Evolutionary conservation across 2,113 vertebrate species (phyloP).

Genomic region (Butastur rufipennis): DNA sequence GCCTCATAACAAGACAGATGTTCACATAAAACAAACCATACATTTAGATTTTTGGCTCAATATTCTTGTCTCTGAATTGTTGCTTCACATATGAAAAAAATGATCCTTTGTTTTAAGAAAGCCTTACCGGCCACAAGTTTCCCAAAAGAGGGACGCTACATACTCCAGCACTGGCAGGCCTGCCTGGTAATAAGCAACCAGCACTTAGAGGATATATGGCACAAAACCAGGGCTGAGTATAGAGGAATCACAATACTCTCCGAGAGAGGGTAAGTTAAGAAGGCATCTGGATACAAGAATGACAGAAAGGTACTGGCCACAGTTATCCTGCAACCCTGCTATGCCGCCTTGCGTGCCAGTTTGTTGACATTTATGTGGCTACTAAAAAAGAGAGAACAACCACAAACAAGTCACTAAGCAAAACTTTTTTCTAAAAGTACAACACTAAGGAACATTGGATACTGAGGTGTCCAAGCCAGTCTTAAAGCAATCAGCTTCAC

Average conservation of each 20-base stretch:
- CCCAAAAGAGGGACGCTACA: background rate
- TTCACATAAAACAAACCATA: slow-evolving; percentile 38
- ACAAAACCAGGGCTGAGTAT: background rate
- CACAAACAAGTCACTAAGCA: background rate
- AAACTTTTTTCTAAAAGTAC: background rate
- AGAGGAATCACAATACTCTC: background rate
- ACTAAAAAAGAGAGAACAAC: background rate
- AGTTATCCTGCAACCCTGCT: background rate
- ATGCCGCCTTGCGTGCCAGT: background rate
- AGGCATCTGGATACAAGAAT: background rate
- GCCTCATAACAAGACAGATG: background rate
- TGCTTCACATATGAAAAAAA: slow-evolving; percentile 24
- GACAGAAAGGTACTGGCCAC: background rate
- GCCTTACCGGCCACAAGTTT: background rate
- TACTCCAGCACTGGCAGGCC: background rate
- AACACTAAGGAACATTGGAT: background rate
- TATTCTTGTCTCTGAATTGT: slow-evolving; percentile 14
- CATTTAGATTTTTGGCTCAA: slow-evolving; percentile 41
- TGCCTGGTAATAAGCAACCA: background rate
- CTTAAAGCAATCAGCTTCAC: background rate
- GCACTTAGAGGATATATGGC: background rate
- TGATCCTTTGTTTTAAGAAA: slow-evolving; percentile 21
- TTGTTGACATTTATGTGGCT: background rate
- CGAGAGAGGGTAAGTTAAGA: background rate
- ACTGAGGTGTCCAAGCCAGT: background rate